Evolutionary conservation across 2,888 invertebrate species (phyloP).

Genomic region (Oligia strigilis): DNA sequence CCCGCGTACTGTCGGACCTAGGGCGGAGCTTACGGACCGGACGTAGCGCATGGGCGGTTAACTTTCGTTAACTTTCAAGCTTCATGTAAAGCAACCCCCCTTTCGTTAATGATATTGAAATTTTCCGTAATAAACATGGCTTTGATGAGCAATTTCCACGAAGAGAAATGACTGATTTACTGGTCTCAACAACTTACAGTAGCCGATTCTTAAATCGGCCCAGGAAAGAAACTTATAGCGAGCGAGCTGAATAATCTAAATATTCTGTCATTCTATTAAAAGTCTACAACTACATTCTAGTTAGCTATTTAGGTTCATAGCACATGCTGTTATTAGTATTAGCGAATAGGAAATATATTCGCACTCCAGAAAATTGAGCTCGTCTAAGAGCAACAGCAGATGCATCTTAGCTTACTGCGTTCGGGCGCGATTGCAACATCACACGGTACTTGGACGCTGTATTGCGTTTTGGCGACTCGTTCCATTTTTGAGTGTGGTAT

Average conservation of each 20-base stretch:
- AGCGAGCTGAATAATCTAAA: too few relatives aligned
- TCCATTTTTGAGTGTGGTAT: neutral
- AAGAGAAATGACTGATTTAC: conserved; percentile 15
- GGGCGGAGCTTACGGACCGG: conserved; percentile 82
- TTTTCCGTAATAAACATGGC: conserved; percentile 24
- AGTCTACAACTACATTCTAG: neutral
- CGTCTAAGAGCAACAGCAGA: neutral
- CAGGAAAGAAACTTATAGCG: neutral
- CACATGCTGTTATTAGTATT: neutral
- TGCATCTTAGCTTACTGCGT: neutral
- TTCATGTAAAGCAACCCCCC: conserved; percentile 39
- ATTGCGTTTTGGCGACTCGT: neutral
- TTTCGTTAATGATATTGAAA: conserved; percentile 45
- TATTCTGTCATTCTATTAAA: too few relatives aligned
- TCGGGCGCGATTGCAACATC: neutral
- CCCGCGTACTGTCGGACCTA: conserved; percentile 76
- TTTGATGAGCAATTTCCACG: conserved; percentile 23
- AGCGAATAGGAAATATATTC: neutral
- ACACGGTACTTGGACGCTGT: too few relatives aligned
- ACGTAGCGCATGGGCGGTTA: conserved; percentile 74
- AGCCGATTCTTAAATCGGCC: neutral
- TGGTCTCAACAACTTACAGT: neutral
- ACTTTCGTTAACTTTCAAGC: conserved; percentile 57
- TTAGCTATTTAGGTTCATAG: neutral
- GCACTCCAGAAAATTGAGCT: neutral